A percentile compares a stretch with the other conserved stretches of the same genome.
phyloP scores from a whole-genome alignment of 2,113 vertebrate species.

The Calonectris borealis region DNA sequence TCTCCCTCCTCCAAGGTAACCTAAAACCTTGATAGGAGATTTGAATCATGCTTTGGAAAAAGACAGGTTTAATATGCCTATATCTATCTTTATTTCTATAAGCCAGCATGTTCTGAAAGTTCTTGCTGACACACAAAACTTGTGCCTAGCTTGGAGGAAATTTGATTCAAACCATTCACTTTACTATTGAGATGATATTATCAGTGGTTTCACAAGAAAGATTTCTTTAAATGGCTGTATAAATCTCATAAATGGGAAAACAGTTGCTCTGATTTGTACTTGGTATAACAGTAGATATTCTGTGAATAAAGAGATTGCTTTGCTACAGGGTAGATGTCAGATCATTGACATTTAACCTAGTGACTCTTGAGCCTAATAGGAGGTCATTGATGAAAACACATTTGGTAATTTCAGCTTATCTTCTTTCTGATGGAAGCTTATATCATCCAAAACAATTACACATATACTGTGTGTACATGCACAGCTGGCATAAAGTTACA shows the following conservation, averaged over 20 bases:
- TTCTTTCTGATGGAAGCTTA: constrained; percentile 27
- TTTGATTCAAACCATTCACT: constrained; percentile 55
- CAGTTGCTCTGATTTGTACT: constrained; percentile 52
- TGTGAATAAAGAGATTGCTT: constrained; percentile 59
- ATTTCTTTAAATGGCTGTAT: constrained; percentile 66
- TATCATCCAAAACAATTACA: constrained; percentile 37
- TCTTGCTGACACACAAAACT: constrained; percentile 59
- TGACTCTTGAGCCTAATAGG: constrained; percentile 31
- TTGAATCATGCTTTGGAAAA: constrained; percentile 41
- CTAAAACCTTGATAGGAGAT: constrained; percentile 3
- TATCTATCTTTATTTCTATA: constrained; percentile 64
- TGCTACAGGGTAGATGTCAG: constrained; percentile 32
- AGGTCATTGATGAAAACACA: constrained; percentile 39
- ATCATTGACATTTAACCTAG: constrained; percentile 65
- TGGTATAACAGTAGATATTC: constrained; percentile 35
- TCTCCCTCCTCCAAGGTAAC: constrained; percentile 23
- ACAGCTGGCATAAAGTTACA: constrained; percentile 4
- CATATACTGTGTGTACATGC: not conserved
- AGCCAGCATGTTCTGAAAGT: constrained; percentile 55
- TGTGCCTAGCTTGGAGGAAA: constrained; percentile 48
- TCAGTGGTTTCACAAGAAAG: constrained; percentile 62
- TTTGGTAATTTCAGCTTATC: constrained; percentile 35
- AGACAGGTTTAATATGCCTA: not conserved
- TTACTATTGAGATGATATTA: constrained; percentile 64
- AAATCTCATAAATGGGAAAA: constrained; percentile 74